Evolutionary conservation across 2,797 vertebrate genomes (phyloP).

Genomic region (Epinephelus coioides): DNA sequence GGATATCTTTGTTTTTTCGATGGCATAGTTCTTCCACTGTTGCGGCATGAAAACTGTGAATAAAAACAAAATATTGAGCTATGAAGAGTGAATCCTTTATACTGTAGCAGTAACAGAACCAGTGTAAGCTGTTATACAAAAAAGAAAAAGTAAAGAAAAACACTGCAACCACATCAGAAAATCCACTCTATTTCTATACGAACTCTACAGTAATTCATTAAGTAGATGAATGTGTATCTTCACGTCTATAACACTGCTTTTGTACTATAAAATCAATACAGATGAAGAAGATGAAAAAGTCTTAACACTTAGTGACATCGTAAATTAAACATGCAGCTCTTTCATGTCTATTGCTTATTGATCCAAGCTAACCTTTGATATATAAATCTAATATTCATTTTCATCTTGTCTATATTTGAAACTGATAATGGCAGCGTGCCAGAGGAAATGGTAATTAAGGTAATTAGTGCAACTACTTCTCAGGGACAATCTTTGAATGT

Average conservation of each 20-base stretch:
- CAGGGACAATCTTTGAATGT: constrained; percentile 31
- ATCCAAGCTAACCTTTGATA: constrained; percentile 44
- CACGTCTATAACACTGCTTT: neutral
- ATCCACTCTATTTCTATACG: neutral
- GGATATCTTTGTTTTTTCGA: neutral
- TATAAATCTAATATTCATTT: constrained; percentile 53
- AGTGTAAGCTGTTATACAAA: too few species aligned
- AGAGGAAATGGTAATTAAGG: constrained; percentile 48
- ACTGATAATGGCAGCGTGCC: constrained; percentile 48
- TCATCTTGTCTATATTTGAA: constrained; percentile 34
- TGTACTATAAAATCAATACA: constrained; percentile 1
- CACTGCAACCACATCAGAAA: neutral
- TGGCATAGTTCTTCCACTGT: neutral
- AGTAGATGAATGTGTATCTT: neutral
- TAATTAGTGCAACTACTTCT: constrained; percentile 63
- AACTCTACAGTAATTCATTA: neutral
- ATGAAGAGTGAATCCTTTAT: neutral
- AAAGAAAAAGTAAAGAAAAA: neutral
- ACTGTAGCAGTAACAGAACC: neutral
- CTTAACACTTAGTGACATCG: constrained; percentile 8
- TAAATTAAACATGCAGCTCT: constrained; percentile 35
- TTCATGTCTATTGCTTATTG: constrained; percentile 28
- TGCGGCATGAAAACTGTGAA: neutral
- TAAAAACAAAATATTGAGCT: neutral
- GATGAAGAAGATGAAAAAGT: constrained; percentile 23